phyloP scores from a whole-genome alignment of 2,113 vertebrate species.

The Heptranchias perlo region DNA sequence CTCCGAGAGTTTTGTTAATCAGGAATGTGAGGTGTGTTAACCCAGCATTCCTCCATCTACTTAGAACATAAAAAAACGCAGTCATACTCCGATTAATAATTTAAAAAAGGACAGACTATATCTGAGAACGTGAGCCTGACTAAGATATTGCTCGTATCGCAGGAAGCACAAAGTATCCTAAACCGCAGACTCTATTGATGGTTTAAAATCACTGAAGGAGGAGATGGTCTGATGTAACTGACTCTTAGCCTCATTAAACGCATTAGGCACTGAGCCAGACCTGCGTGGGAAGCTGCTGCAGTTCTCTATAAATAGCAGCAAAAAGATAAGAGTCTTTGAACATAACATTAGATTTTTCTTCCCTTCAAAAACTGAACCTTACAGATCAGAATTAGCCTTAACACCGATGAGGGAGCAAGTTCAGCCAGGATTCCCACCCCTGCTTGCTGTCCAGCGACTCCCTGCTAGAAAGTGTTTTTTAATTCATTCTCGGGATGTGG shows the following conservation, averaged over 20 bases:
- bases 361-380: background rate
- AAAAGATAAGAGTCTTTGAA: background rate
- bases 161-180: background rate
- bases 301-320: background rate
- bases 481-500: background rate
- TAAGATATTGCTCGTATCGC: background rate
- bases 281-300: background rate
- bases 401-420: too few species aligned
- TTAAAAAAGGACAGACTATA: background rate
- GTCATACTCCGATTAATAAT: background rate
- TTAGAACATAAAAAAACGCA: background rate
- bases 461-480: background rate
- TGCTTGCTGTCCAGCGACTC: background rate
- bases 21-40: constrained; percentile 6
- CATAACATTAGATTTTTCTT: background rate
- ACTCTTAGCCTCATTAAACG: background rate
- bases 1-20: background rate
- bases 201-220: background rate
- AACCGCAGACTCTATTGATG: background rate
- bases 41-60: background rate
- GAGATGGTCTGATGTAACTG: background rate
- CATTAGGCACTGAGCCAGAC: background rate
- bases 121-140: background rate
- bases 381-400: too few species aligned
- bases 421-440: too few species aligned